phyloP scores from a whole-genome alignment of 2,113 vertebrate genomes.

The Leptocoma aspasia region DNA sequence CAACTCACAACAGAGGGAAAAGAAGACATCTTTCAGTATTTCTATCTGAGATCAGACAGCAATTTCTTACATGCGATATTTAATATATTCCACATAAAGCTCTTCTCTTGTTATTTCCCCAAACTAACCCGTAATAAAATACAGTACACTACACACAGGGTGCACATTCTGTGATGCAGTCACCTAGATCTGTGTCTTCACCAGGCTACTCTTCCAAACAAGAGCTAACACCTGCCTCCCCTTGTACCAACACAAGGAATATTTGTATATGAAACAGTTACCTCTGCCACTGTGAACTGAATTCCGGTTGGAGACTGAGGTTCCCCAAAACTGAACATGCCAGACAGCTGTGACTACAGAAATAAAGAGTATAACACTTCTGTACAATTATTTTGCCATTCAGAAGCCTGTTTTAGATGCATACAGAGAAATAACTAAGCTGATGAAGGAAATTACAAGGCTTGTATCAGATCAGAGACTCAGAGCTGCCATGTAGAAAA shows the following conservation, averaged over 20 bases:
- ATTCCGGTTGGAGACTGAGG: not conserved
- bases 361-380: not conserved
- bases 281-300: not conserved
- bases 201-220: not conserved
- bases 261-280: not conserved
- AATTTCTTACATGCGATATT: not conserved
- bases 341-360: not conserved
- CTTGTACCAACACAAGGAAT: not conserved
- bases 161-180: rapidly evolving
- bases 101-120: not conserved
- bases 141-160: not conserved
- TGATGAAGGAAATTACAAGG: not conserved
- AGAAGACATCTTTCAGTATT: not conserved
- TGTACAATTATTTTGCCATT: not conserved
- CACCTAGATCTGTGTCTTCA: not conserved
- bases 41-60: not conserved
- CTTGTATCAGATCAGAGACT: not conserved
- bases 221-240: not conserved
- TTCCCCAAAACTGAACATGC: not conserved
- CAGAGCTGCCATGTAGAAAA: not conserved
- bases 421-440: not conserved
- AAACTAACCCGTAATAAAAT: not conserved
- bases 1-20: not conserved
- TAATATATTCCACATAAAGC: not conserved
- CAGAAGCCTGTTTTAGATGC: not conserved